Evolutionary conservation across 2,113 vertebrate species (phyloP), one percentile per base, ranked within the genome.

Genomic region (Vulpes vulpes): DNA sequence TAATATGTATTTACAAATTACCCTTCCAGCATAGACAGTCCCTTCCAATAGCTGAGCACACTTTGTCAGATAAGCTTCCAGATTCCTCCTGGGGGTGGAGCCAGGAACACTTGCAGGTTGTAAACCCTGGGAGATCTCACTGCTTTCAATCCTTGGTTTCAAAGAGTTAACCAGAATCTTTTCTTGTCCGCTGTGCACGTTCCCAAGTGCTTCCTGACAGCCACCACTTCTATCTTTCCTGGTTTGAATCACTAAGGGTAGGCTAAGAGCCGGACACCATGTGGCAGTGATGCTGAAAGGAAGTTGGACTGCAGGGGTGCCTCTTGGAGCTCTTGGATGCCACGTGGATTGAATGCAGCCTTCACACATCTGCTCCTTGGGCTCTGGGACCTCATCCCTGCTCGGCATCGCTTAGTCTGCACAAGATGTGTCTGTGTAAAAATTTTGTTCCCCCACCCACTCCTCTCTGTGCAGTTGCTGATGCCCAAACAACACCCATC

Each of bases 281-380:
- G 30, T 11, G 23, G 11, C 11, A 60, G 35, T 0, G 0, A 27
- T 23, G 25, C 43, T 93, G 71, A 85, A 71, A 69, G 82, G 14
- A 53, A 89, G 71, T 17, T 53, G 71, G 83, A 59, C n/a, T 0
- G 73, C 60, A 8, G 22, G 55, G 78, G 59, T 0, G 9, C 79
- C 10, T 78, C 38, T 17, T 16, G 32, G 65, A 43, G 32, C 65
- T 43, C 22, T 11, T 27, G 12, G 25, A 43, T 23, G 65, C 53
- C 93, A 22, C 8, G 88, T 83, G 86, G 95, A 85, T 80, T 53
- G 49, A 23, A 25, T 0, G 4, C 62, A 86, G 38, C 73, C 87
- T 79, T 51, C 88, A 25, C 93, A 83, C 93, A 62, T 87, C 96
- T 80, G 93, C 19, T 62, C 55, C 49, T 78, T 16, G 23, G 23